These are phyloP conservation scores for Trichechus manatus DNA, from an alignment of 2,113 vertebrate genomes.

Conservation along the genomic window DNA sequence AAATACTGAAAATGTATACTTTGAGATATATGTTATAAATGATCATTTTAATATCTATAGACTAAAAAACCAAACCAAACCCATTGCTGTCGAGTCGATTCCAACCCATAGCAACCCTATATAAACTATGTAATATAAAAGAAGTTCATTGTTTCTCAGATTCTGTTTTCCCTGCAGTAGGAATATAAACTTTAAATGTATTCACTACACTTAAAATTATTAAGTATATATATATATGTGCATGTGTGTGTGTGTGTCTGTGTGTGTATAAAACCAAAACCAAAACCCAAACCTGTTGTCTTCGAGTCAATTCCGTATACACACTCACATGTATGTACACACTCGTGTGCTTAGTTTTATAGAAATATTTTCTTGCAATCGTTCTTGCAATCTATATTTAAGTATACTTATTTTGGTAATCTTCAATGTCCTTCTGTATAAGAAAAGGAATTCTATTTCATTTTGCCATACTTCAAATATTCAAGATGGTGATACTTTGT, in stretches of 20 bases:
- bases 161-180: not conserved
- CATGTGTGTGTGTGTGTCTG: too few species aligned
- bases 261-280: not conserved
- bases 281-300: too few species aligned
- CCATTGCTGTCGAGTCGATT: too few species aligned
- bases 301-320: too few species aligned
- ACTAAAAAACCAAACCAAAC: too few species aligned
- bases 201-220: not conserved
- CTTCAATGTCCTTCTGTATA: not conserved
- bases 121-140: not conserved
- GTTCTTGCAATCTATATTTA: not conserved
- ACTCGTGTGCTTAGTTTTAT: not conserved
- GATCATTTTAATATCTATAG: conserved; percentile 32
- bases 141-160: not conserved
- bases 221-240: not conserved
- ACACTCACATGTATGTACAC: not conserved
- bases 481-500: not conserved
- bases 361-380: not conserved
- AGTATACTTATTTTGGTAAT: not conserved
- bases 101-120: too few species aligned
- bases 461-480: conserved; percentile 27
- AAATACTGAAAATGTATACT: not conserved
- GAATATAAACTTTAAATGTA: not conserved
- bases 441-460: not conserved
- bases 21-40: not conserved